Evolutionary conservation across 37 sponge, comb jelly and placozoan genomes (phyloP).

Genomic region (Aplysina aerophoba): DNA sequence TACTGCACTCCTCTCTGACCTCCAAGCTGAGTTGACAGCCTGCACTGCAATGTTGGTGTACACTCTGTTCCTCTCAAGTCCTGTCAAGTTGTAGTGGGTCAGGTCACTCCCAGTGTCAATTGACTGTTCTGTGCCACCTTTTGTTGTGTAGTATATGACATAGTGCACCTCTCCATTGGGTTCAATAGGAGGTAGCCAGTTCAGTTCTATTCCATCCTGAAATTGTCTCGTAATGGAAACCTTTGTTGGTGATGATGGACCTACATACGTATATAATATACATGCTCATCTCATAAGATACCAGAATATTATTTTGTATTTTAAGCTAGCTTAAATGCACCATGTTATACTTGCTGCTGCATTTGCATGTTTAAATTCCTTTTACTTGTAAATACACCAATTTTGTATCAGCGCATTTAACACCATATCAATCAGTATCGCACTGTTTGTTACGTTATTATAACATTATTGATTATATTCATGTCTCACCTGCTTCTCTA

Average conservation of each 20-base stretch:
- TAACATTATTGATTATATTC: no score
- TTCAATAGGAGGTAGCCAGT: slow-evolving; percentile 23
- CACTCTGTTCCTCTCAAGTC: not conserved
- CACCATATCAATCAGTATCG: no score
- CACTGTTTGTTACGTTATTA: no score
- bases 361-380: no score
- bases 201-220: slow-evolving; percentile 19
- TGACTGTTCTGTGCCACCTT: not conserved
- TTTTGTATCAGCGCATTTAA: no score
- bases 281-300: no score
- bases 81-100: slow-evolving; percentile 31
- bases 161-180: slow-evolving; percentile 12
- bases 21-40: slow-evolving; percentile 30
- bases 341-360: no score
- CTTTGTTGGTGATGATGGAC: not conserved
- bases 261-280: not conserved
- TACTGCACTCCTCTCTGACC: not conserved
- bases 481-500: no score
- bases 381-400: no score
- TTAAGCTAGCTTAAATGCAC: no score
- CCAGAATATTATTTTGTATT: no score
- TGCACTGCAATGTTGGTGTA: slow-evolving; percentile 18
- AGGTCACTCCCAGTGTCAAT: slow-evolving; percentile 1
- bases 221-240: not conserved
- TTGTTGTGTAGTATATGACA: not conserved